These are phyloP conservation scores for Xestia ashworthii DNA, from an alignment of 2,888 invertebrate species.

Conservation along the genomic window DNA sequence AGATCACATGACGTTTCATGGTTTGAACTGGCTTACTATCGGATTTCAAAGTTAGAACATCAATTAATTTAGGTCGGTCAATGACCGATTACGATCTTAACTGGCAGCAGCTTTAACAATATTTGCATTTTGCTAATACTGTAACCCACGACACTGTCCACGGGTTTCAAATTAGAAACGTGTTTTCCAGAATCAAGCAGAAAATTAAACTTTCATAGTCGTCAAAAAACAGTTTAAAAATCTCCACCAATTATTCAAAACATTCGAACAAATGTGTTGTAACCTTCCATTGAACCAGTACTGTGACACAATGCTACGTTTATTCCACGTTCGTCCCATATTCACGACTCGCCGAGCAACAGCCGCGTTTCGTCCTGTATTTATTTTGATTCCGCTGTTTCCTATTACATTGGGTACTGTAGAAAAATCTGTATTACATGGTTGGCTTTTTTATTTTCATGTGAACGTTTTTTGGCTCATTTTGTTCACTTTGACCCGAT, in stretches of 20 bases:
- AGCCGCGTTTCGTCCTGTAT: constrained; percentile 11
- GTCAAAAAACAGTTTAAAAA: not conserved
- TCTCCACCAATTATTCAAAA: not conserved
- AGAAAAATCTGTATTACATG: constrained; percentile 15
- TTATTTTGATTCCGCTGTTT: constrained; percentile 43
- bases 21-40: too few relatives aligned
- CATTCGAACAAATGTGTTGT: not conserved
- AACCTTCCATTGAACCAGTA: constrained; percentile 23
- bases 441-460: constrained; percentile 7
- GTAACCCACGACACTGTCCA: too few relatives aligned
- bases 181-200: not conserved
- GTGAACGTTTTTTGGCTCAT: not conserved
- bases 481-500: not conserved
- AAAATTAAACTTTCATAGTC: not conserved
- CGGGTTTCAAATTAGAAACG: not conserved
- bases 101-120: too few relatives aligned
- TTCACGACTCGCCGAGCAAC: constrained; percentile 38
- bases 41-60: too few relatives aligned
- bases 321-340: constrained; percentile 37
- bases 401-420: constrained; percentile 22
- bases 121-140: too few relatives aligned
- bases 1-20: too few relatives aligned
- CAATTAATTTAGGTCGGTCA: too few relatives aligned
- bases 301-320: constrained; percentile 16
- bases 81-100: too few relatives aligned